Base-by-base conservation (phyloP, 1,140 invertebrate species). In the Maconellicoccus hirsutus region DNA sequence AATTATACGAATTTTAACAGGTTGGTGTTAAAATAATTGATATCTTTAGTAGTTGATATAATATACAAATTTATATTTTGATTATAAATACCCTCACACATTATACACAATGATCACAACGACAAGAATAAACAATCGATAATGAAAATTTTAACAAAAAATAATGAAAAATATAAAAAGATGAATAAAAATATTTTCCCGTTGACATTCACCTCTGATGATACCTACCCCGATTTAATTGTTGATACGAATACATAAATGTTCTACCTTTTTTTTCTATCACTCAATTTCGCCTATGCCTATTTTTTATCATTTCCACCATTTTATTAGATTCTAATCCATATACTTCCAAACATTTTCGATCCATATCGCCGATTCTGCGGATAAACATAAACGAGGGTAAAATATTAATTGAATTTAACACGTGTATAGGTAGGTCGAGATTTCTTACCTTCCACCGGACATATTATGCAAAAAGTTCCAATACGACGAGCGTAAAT, bases 401-500 rank as follows among this genome's bases (percentile, higher is more conserved):
- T 70, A 71, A 77, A 21, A 78, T 71, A 73, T 77, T 38, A 10
- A 39, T 39, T 42, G 22, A 39, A 2, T 10, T 25, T 10, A 22
- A 39, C 1, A 6, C 39, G 59, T 19, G 7, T 22, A 52, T n/a
- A n/a, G n/a, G n/a, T n/a, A n/a, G n/a, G n/a, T n/a, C n/a, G 42
- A 27, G 16, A 59, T 22, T 72, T 71, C 74, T 80, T 80, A 87
- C 88, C 86, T 86, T 79, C 86, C 86, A 42, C 88, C 88, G 7
- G 91, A 92, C 33, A 92, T 80, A 74, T 82, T 84, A 71, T 86
- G 82, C 29, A 94, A 80, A 79, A 93, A 94, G 77, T 88, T 90
- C 84, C 87, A 92, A 78, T 94, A 94, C n/a, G 89, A 90, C 12
- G 87, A 81, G 75, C 91, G 82, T 52, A 94, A 78, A 76, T 86